Conservation (phyloP, 2,888 invertebrate genomes). For the Alcis repandata region DNA sequence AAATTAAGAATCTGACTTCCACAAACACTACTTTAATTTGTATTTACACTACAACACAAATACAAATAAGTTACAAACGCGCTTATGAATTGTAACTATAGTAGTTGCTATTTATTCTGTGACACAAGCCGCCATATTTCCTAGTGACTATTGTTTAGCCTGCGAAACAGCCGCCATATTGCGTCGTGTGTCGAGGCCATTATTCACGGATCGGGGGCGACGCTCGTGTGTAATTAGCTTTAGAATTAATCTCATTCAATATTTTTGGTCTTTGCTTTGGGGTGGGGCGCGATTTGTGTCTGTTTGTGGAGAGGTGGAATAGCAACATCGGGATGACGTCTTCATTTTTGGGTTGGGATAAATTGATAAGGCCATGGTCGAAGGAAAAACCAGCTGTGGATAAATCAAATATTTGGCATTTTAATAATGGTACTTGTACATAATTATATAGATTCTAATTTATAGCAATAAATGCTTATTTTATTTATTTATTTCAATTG, state of each 20-base stretch:
- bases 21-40: too few relatives aligned
- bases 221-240: conserved; percentile 62
- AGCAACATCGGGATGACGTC: background rate
- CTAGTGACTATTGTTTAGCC: background rate
- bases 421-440: too few relatives aligned
- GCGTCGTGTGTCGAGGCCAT: conserved; percentile 58
- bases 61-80: background rate
- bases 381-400: too few relatives aligned
- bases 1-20: too few relatives aligned
- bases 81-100: background rate
- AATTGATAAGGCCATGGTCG: background rate
- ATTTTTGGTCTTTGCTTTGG: conserved; percentile 39
- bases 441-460: too few relatives aligned
- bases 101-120: background rate
- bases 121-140: background rate
- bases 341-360: background rate
- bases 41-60: too few relatives aligned
- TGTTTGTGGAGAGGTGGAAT: conserved; percentile 12
- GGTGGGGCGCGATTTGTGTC: conserved; percentile 28
- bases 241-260: conserved; percentile 58
- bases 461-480: too few relatives aligned
- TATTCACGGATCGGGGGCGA: conserved; percentile 58
- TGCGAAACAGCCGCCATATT: conserved; percentile 53
- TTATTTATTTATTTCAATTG: too few relatives aligned
- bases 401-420: too few relatives aligned